Base-by-base conservation (phyloP, 2,113 vertebrate genomes). In the Rafetus swinhoei region DNA sequence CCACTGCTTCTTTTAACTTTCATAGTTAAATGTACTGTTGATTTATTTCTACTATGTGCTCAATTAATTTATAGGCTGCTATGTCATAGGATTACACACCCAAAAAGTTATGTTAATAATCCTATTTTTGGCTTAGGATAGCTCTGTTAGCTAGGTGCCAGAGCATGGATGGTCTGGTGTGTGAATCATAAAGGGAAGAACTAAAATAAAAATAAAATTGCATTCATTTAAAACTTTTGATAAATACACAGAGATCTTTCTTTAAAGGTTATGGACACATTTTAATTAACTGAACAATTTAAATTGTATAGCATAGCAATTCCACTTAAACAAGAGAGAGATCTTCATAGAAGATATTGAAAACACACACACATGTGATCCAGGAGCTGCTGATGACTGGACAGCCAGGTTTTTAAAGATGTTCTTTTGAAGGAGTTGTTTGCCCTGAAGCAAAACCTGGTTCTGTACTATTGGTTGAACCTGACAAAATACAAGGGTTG, bases 21-120 rank as follows among this genome's bases (percentile, higher is more conserved):
- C 77, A 3, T 3, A 74, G 72, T 9, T 87, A 50, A 16, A 87
- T 85, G 55, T 95, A 18, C 25, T 2, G 6, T 84, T 15, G 82
- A 25, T 29, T n/a, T 62, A 93, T 88, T 91, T 76, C 72, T 79
- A 81, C 53, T 13, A 54, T 69, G 79, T 93, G 60, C 74, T 1
- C 1, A 84, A 25, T 56, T 25, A 95, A 79, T 74, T 65, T 65
- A 93, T 85, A 32, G 54, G 88, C 62, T 90, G 91, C 35, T 9
- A 39, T 22, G 72, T 39, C 18, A 39, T 72, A 91, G 0, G 24
- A 91, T 91, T 29, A 85, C 45, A 50, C 77, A 50, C 80, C 32
- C 80, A 50, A 95, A 95, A 91, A 92, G 69, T 91, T 92, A 87
- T 62, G 72, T 88, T 89, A 97, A 94, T 86, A 89, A 94, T 93